Conservation (phyloP, 2,888 invertebrate genomes). For the Eupithecia abbreviata region DNA sequence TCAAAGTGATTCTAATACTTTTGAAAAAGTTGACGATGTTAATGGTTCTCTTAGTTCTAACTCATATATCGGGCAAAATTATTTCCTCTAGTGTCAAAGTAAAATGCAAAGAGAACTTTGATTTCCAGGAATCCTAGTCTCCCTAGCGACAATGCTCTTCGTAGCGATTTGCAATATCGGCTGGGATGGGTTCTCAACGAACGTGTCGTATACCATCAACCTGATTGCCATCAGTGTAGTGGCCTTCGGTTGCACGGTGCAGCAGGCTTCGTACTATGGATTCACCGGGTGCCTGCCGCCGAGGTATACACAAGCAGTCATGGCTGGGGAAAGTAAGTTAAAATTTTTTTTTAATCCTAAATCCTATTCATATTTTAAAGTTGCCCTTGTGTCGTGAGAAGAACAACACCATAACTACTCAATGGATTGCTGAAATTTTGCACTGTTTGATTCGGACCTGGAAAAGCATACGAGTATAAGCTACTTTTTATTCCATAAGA, state of each 20-base stretch:
- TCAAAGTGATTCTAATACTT: no score
- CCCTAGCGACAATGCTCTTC: slow-evolving; percentile 91
- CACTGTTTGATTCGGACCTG: no score
- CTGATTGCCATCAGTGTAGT: slow-evolving; percentile 93
- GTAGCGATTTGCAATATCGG: slow-evolving; percentile 94
- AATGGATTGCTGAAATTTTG: no score
- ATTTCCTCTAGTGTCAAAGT: neutral
- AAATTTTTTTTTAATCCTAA: no score
- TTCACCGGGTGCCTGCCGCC: slow-evolving; percentile 96
- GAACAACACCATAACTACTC: no score
- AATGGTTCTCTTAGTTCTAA: neutral
- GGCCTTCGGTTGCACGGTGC: slow-evolving; percentile 95
- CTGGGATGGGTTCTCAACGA: slow-evolving; percentile 90
- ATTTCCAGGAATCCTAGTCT: slow-evolving; percentile 89
- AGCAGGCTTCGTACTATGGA: slow-evolving; percentile 97
- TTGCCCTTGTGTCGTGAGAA: no score
- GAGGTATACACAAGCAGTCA: slow-evolving; percentile 95
- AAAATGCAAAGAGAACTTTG: neutral
- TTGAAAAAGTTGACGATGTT: neutral
- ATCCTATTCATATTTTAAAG: no score
- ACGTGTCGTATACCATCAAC: slow-evolving; percentile 92
- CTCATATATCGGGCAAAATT: neutral
- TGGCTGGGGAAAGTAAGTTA: slow-evolving; percentile 95
- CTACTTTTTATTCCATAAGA: no score
- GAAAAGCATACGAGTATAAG: no score